Base-by-base conservation (phyloP, 2,113 vertebrate species). In the Toxostoma redivivum region DNA sequence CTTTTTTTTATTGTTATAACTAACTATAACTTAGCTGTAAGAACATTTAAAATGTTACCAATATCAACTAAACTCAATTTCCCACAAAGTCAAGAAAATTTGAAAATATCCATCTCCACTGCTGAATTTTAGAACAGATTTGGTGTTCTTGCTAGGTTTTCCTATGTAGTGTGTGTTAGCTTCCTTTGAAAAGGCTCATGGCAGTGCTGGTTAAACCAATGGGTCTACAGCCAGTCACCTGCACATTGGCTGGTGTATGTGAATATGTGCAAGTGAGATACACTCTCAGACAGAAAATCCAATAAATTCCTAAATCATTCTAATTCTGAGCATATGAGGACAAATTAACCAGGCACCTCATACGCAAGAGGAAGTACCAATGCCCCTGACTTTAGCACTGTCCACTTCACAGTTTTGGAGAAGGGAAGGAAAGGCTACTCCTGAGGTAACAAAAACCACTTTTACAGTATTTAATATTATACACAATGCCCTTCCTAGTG, bases 361-460 rank as follows among this genome's bases (percentile, higher is more conserved):
- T 24, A 54, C 10, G 22, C 4, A 0, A 45, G 24, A 62, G 13
- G 8, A 12, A 30, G 8, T 16, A 38, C 1, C 23, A 72, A 4
- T 37, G 44, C 2, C 27, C 25, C 23, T 45, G 12, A 35, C 3
- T 70, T 61, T 8, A 77, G 18, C 44, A 58, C 16, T 12, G 13
- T 23, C 17, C 22, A 18, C 22, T 67, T 80, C 17, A 24, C 47
- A 51, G 31, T 47, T 81, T 67, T 53, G 10, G 25, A 60, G 48
- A 66, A 74, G 22, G 12, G 8, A 58, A n/a, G 9, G n/a, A 67
- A 44, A 80, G 24, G 6, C 35, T 64, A 28, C 35, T 72, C 48
- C 58, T 38, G 12, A 69, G 9, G 31, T 65, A 62, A 83, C 3
- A 80, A 47, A 57, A 80, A 60, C 19, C 7, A 72, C 20, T 73